Evolutionary conservation across 2,888 invertebrate species (phyloP).

Genomic region (Pyrgus malvae): DNA sequence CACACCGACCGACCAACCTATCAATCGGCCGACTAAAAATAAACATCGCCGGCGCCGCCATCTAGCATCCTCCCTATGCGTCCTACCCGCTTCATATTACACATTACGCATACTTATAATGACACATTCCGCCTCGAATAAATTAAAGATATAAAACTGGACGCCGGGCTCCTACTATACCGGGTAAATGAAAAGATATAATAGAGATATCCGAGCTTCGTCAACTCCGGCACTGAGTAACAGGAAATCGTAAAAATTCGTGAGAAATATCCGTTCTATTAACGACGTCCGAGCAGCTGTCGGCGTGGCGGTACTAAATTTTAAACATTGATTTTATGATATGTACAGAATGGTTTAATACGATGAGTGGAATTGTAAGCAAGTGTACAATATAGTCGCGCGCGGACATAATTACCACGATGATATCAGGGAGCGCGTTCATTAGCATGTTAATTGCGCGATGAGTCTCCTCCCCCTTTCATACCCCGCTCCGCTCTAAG

Average conservation of each 20-base stretch:
- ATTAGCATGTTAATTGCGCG: slow-evolving; percentile 79
- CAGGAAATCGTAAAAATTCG: slow-evolving; percentile 79
- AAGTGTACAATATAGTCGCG: slow-evolving; percentile 66
- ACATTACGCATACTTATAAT: slow-evolving; percentile 50
- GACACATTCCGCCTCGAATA: slow-evolving; percentile 58
- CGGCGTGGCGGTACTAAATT: slow-evolving; percentile 37
- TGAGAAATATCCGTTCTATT: slow-evolving; percentile 63
- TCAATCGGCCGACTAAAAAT: slow-evolving; percentile 74
- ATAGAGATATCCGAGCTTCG: slow-evolving; percentile 71
- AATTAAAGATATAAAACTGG: slow-evolving; percentile 64
- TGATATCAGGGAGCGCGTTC: slow-evolving; percentile 73
- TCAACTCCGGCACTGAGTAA: slow-evolving; percentile 58
- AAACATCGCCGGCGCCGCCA: slow-evolving; percentile 58
- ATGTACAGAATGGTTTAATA: slow-evolving; percentile 53
- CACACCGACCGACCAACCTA: slow-evolving; percentile 63
- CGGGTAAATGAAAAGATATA: slow-evolving; percentile 60
- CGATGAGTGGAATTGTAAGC: slow-evolving; percentile 55
- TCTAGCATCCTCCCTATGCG: slow-evolving; percentile 39
- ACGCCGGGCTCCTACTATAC: slow-evolving; percentile 56
- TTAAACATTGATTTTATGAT: slow-evolving; percentile 42
- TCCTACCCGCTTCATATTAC: slow-evolving; percentile 51
- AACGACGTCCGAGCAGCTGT: slow-evolving; percentile 44
- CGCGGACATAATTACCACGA: slow-evolving; percentile 73
- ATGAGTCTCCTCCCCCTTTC: slow-evolving; percentile 45
- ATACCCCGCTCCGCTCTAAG: slow-evolving; percentile 35